These are phyloP conservation scores for Odontomachus brunneus DNA, from an alignment of 1,140 invertebrate genomes.

Conservation along the genomic window DNA sequence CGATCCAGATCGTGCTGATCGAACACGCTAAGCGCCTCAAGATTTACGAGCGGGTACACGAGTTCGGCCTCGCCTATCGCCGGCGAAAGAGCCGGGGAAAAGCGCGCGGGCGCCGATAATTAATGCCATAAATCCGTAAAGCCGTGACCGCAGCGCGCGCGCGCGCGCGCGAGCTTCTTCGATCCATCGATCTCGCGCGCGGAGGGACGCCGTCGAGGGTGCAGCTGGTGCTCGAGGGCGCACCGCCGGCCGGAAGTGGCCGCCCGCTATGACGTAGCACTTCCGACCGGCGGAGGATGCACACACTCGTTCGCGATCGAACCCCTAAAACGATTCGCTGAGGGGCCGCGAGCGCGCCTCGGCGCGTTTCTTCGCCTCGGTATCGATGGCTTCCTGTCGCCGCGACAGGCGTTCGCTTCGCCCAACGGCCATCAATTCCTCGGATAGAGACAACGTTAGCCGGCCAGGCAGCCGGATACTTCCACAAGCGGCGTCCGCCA, in stretches of 20 bases:
- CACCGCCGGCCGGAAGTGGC: conserved; percentile 73
- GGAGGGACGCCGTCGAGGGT: conserved; percentile 26
- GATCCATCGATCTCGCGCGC: conserved; percentile 74
- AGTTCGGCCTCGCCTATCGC: conserved; percentile 32
- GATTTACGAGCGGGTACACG: conserved; percentile 43
- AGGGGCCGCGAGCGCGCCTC: conserved; percentile 3
- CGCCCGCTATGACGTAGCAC: conserved; percentile 77
- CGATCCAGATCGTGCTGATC: conserved; percentile 17
- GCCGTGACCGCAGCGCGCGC: conserved; percentile 46
- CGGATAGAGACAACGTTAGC: conserved; percentile 47
- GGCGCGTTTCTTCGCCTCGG: conserved; percentile 26
- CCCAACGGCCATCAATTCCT: conserved; percentile 35
- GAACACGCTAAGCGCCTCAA: conserved; percentile 5
- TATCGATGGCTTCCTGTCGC: conserved; percentile 50
- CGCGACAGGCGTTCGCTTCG: neutral
- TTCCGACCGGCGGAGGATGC: conserved; percentile 74
- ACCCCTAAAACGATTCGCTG: conserved; percentile 8
- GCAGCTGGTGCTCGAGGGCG: neutral
- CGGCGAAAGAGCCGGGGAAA: conserved; percentile 11
- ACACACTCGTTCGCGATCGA: conserved; percentile 43
- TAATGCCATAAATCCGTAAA: conserved; percentile 74
- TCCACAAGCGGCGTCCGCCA: neutral
- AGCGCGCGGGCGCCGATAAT: conserved; percentile 66
- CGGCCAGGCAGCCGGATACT: conserved; percentile 6
- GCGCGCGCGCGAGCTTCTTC: conserved; percentile 57